Evolutionary conservation across 2,797 vertebrate species (phyloP), one percentile per base, ranked within the genome.

Genomic region (Spinibarbus caldwelli): DNA sequence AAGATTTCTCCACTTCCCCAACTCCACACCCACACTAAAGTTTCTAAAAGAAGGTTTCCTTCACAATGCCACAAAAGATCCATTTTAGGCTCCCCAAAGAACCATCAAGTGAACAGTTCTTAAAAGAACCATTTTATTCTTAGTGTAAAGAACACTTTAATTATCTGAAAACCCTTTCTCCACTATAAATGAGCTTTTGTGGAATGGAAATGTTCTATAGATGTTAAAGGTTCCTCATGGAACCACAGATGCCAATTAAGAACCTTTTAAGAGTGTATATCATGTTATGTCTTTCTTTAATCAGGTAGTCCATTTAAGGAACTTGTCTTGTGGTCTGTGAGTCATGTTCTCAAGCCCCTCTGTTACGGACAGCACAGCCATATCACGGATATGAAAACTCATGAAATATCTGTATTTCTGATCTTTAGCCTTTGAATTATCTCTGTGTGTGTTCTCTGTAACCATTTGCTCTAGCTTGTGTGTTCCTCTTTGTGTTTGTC

Each of bases 401-500:
- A 4, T 31, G 38, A 43, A 19, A 78, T 64, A 23, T 64, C 41
- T 66, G 19, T 79, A 21, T 79, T 79, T 79, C 26, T 79, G 49
- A 29, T 71, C 49, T 85, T 59, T 34, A 38, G 36, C 21, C 75
- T 67, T 26, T 57, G 73, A 34, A 66, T 75, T 1, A 6, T 75
- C 73, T 76, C 4, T 78, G 80, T 87, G 77, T 87, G 84, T 89
- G 84, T 87, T 45, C 80, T 73, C 49, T 73, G 36, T 31, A 71
- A 72, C 80, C 78, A 79, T 87, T 76, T 86, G 85, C 79, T 78
- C 19, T 67, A 57, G 31, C 82, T 5, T 85, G 79, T 89, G 87
- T 83, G 89, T 85, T 76, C 83, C 45, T 84, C 70, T 80, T 73
- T 84, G 75, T 85, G 54, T 86, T 86, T 84, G 91, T 92, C 93